These are phyloP conservation scores for Agrochola lychnidis DNA, from an alignment of 2,888 invertebrate genomes.

Conservation along the genomic window DNA sequence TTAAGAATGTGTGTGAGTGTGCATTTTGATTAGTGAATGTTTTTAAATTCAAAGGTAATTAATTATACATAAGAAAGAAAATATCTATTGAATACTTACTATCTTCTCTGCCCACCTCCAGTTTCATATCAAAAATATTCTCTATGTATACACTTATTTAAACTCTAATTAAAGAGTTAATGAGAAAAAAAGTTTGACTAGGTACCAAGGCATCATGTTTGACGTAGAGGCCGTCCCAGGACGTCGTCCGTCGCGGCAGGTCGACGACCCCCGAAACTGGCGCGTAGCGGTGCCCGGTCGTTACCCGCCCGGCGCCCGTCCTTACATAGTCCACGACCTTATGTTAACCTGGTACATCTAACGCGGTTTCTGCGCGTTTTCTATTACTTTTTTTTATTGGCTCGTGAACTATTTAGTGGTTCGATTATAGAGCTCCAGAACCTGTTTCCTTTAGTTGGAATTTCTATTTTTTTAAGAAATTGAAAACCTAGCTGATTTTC, in stretches of 20 bases:
- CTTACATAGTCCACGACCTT: constrained; percentile 86
- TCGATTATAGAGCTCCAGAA: neutral
- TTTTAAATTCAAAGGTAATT: neutral
- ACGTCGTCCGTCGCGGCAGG: constrained; percentile 81
- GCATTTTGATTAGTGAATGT: neutral
- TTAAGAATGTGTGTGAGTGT: neutral
- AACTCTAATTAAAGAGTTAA: constrained; percentile 40
- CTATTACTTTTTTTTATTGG: constrained; percentile 47
- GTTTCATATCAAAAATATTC: neutral
- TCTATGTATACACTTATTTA: constrained; percentile 35
- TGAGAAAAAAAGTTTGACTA: constrained; percentile 46
- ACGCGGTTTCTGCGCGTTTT: constrained; percentile 66
- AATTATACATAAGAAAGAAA: neutral
- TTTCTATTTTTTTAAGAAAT: constrained; percentile 13
- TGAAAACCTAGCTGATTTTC: constrained; percentile 22
- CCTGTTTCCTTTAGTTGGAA: neutral
- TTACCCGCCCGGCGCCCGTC: constrained; percentile 85
- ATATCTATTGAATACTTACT: neutral
- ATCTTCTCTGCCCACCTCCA: neutral
- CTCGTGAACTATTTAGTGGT: constrained; percentile 7
- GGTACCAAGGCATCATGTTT: constrained; percentile 80
- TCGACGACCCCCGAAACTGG: constrained; percentile 88
- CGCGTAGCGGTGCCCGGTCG: constrained; percentile 89
- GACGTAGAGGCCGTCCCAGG: constrained; percentile 83
- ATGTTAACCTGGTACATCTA: constrained; percentile 85